phyloP scores from a whole-genome alignment of 1,140 invertebrate species.

The Oreohelix idahoensis region DNA sequence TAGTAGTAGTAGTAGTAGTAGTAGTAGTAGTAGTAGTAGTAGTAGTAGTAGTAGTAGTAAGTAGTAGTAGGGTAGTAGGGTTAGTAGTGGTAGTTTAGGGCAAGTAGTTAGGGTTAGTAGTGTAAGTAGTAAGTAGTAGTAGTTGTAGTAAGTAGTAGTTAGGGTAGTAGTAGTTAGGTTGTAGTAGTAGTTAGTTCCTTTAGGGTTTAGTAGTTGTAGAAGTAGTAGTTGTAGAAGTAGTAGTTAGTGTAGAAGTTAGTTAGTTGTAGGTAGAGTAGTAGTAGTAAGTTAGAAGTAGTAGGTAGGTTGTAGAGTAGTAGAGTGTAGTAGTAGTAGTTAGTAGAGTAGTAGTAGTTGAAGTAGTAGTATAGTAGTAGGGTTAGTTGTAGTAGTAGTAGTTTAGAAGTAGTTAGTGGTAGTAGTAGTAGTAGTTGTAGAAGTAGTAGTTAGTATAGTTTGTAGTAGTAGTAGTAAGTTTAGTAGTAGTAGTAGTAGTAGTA shows the following conservation, averaged over 20 bases:
- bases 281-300: too few relatives aligned
- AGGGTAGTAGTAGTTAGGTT: too few relatives aligned
- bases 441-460: conserved; percentile 2
- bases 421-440: conserved; percentile 7
- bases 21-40: not conserved
- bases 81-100: conserved; percentile 13
- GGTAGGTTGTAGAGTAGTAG: not conserved
- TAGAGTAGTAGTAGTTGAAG: not conserved
- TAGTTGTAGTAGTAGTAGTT: not conserved
- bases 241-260: too few relatives aligned
- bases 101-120: not conserved
- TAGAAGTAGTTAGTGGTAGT: not conserved
- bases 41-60: not conserved
- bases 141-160: too few relatives aligned
- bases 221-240: too few relatives aligned
- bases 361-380: too few relatives aligned
- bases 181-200: too few relatives aligned
- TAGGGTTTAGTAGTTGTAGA: too few relatives aligned
- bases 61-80: conserved; percentile 23
- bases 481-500: conserved; percentile 6
- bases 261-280: too few relatives aligned
- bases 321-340: not conserved
- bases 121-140: too few relatives aligned
- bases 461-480: conserved; percentile 15
- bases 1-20: not conserved